Evolutionary conservation across 2,797 vertebrate genomes (phyloP).

Genomic region (Arctocebus calabarensis): DNA sequence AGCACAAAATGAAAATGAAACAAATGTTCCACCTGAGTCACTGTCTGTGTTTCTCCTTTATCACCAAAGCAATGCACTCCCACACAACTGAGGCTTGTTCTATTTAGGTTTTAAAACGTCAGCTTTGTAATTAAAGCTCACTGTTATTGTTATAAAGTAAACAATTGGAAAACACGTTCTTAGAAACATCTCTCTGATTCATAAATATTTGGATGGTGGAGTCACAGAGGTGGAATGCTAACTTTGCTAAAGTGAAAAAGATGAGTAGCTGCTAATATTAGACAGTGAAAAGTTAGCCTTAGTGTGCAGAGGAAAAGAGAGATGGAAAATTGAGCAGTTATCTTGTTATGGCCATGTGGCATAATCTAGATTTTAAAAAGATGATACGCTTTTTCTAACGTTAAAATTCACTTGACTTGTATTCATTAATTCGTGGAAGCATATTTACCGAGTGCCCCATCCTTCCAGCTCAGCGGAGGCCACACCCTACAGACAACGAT

Average conservation of each 20-base stretch:
- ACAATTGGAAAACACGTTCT: conserved; percentile 79
- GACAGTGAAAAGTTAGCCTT: background rate
- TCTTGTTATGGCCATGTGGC: background rate
- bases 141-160: conserved; percentile 72
- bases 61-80: conserved; percentile 78
- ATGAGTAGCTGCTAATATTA: background rate
- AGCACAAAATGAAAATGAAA: conserved; percentile 82
- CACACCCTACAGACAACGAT: background rate
- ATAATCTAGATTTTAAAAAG: background rate
- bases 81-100: conserved; percentile 72
- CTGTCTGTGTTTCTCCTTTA: conserved; percentile 70
- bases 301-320: background rate
- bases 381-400: background rate
- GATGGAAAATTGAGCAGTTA: background rate
- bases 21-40: conserved; percentile 64
- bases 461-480: background rate
- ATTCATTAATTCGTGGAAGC: background rate
- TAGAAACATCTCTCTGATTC: conserved; percentile 83
- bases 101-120: conserved; percentile 78
- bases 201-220: conserved; percentile 72
- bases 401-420: background rate
- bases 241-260: conserved; percentile 43
- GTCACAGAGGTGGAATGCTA: conserved; percentile 70
- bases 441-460: background rate
- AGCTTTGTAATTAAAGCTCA: conserved; percentile 75